Evolutionary conservation across 2,888 invertebrate genomes (phyloP), one percentile per base, ranked within the genome.

Genomic region (Nowickia ferox): DNA sequence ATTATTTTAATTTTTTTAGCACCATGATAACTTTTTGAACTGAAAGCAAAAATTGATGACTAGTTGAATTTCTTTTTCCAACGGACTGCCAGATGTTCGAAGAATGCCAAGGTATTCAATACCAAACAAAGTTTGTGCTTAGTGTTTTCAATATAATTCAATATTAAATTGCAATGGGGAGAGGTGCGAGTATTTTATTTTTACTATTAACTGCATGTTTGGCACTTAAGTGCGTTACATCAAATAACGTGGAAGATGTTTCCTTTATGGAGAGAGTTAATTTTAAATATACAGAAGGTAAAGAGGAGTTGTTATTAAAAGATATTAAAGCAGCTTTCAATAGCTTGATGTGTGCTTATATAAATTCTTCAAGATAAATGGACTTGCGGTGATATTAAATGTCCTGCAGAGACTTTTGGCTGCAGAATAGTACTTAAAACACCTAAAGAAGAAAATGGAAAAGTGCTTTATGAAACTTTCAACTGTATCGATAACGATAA

Each of bases 351-450:
- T 13, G 9, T 15, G 1, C 42, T 42, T 53, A 10, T 44, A 22
- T 53, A 3, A 10, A 44, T 3, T 17, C 22, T 9, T 17, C 2
- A 9, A 84, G 84, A 19, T 19, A 51, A n/a, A 46, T 84, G 84
- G 84, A 59, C 44, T 71, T 84, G 84, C 46, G 80, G 76, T 9
- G 53, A 65, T 66, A 8, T 80, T 11, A 13, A 80, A 48, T 84
- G 84, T 22, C 84, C 80, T 1, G 10, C n/a, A 0, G n/a, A 74
- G 0, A 80, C 84, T 19, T 79, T 65, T 59, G 80, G 84, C 48
- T 84, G 84, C n/a, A 75, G 66, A 59, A 53, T 84, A n/a, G 4
- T 15, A 2, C 9, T 65, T 10, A 42, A 30, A n/a, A 76, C 22
- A 1, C 15, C 48, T 17, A 9, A 11, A 10, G 13, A 38, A 0